phyloP scores from a whole-genome alignment of 2,113 vertebrate genomes.

The Bos indicus region DNA sequence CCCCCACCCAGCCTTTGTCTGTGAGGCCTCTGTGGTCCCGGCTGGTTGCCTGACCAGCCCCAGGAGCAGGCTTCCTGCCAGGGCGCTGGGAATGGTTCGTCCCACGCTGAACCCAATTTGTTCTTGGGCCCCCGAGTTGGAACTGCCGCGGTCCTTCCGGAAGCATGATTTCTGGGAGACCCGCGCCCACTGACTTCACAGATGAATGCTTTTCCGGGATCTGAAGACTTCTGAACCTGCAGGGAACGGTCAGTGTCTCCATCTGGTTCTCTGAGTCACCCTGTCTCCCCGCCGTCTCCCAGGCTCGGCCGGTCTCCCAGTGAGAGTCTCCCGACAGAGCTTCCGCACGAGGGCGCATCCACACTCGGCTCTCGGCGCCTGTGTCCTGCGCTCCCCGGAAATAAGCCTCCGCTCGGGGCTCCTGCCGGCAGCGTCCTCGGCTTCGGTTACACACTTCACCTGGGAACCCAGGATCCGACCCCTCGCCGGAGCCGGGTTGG shows the following conservation, averaged over 20 bases:
- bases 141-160: not conserved
- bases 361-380: not conserved
- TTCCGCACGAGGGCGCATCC: conserved; percentile 73
- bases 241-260: not conserved
- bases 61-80: not conserved
- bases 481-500: too few relatives aligned
- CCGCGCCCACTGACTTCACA: not conserved
- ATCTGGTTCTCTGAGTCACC: not conserved
- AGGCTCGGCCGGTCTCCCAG: fast-evolving
- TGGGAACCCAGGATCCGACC: not conserved
- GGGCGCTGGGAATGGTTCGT: not conserved
- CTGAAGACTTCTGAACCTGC: not conserved
- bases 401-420: not conserved
- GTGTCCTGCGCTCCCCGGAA: conserved; percentile 33
- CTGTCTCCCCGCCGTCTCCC: not conserved
- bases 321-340: not conserved
- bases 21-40: not conserved
- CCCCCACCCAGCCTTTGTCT: not conserved
- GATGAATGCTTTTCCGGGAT: not conserved
- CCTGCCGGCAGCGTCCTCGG: not conserved
- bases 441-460: not conserved
- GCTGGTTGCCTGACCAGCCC: not conserved
- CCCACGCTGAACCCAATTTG: not conserved
- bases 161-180: not conserved
- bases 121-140: not conserved